Evolutionary conservation across 2,797 vertebrate genomes (phyloP).

Genomic region (Diceros bicornis): DNA sequence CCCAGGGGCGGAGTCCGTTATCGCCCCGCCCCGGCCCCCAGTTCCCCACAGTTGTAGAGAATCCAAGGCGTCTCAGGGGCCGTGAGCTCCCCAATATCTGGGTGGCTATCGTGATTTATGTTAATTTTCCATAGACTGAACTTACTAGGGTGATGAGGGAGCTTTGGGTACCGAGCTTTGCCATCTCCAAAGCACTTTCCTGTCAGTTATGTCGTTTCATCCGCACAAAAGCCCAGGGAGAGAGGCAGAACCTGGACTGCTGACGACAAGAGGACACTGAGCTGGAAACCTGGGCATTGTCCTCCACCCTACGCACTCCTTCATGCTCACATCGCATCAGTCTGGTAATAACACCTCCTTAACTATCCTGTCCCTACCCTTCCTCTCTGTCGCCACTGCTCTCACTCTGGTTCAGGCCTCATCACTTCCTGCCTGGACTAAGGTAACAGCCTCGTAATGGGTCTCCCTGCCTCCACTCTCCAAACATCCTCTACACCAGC

Average conservation of each 20-base stretch:
- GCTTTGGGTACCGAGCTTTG: not conserved
- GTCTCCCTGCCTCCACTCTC: not conserved
- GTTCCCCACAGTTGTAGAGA: not conserved
- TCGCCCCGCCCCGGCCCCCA: not conserved
- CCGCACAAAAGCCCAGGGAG: not conserved
- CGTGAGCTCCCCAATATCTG: not conserved
- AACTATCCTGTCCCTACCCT: not conserved
- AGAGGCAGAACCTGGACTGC: not conserved
- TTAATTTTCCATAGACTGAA: not conserved
- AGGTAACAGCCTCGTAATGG: not conserved
- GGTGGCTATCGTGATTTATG: not conserved
- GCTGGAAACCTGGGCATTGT: not conserved
- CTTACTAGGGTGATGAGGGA: not conserved
- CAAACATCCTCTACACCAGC: not conserved
- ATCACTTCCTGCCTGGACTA: conserved; percentile 3
- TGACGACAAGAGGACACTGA: not conserved
- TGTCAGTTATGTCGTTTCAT: not conserved
- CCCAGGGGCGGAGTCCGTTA: conserved; percentile 64
- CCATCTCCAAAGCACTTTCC: not conserved
- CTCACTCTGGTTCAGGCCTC: not conserved
- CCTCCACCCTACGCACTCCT: not conserved
- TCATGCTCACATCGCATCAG: not conserved
- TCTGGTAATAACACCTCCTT: not conserved
- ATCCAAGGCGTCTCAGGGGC: not conserved
- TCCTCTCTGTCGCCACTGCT: not conserved